A percentile compares a stretch with the other conserved stretches of the same genome.
These are phyloP conservation scores for Drosophila melanosoma DNA, from an alignment of 2,888 invertebrate genomes.

Conservation along the genomic window DNA sequence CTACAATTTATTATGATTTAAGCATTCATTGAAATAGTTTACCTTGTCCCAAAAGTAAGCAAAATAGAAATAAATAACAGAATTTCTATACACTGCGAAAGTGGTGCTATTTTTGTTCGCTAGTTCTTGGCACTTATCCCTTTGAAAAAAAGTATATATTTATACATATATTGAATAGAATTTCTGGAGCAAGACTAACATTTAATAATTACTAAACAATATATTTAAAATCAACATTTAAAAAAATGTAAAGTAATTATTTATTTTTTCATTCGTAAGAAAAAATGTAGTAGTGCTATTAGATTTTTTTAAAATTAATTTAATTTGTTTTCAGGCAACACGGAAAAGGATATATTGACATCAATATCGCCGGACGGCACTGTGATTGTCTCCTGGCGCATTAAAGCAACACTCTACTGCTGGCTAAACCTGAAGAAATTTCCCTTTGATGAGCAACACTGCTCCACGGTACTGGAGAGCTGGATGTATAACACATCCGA, in stretches of 20 bases:
- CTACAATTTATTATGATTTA: background rate
- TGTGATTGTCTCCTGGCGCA: constrained; percentile 91
- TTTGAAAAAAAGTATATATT: no score
- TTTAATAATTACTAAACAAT: background rate
- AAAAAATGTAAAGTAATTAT: background rate
- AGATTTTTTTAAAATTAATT: background rate
- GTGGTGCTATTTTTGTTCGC: no score
- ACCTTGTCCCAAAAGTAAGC: background rate
- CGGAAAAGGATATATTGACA: constrained; percentile 91
- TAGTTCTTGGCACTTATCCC: no score
- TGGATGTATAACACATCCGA: constrained; percentile 94
- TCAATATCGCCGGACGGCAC: constrained; percentile 92
- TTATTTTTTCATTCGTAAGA: background rate
- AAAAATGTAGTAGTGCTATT: background rate
- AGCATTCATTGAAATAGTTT: background rate
- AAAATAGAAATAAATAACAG: background rate
- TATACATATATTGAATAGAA: background rate
- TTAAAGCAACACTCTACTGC: constrained; percentile 93
- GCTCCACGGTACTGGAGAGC: constrained; percentile 92
- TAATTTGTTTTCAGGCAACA: constrained; percentile 88
- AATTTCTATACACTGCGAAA: background rate
- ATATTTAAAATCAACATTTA: background rate
- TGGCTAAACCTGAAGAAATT: constrained; percentile 95
- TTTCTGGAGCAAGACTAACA: background rate
- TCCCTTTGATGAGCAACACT: constrained; percentile 94